Evolutionary conservation across 2,888 invertebrate species (phyloP).

Genomic region (Choreutis nemorana): DNA sequence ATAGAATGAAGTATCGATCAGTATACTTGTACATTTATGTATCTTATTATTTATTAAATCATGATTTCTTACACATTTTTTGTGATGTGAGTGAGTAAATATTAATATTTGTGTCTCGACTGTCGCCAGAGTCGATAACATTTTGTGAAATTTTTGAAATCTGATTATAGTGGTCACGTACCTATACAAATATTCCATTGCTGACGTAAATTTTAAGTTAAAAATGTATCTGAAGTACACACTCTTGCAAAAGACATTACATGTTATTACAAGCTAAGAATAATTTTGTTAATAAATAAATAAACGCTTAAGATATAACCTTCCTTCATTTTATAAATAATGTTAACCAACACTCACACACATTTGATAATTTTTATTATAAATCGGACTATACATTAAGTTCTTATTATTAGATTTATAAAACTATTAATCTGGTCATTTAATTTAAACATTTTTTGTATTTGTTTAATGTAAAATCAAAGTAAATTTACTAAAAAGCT

Average conservation of each 20-base stretch:
- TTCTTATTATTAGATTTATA: conserved; percentile 54
- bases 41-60: conserved; percentile 30
- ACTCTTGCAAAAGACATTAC: conserved; percentile 56
- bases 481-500: conserved; percentile 56
- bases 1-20: conserved; percentile 19
- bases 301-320: conserved; percentile 59
- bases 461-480: conserved; percentile 56
- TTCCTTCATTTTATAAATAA: conserved; percentile 38
- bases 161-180: no score
- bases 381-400: conserved; percentile 57
- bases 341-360: conserved; percentile 64
- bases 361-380: conserved; percentile 59
- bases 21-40: conserved; percentile 45
- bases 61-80: conserved; percentile 46
- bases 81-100: conserved; percentile 27
- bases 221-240: conserved; percentile 52
- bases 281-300: conserved; percentile 48
- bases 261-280: conserved; percentile 50
- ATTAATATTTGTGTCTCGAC: conserved; percentile 17
- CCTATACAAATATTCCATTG: conserved; percentile 36
- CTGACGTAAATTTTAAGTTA: conserved; percentile 44
- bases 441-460: conserved; percentile 65
- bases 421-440: conserved; percentile 67
- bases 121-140: conserved; percentile 44
- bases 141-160: conserved; percentile 19